These are phyloP conservation scores for Actinia equina DNA, from an alignment of 64 coral and sea anemone species.

Conservation along the genomic window DNA sequence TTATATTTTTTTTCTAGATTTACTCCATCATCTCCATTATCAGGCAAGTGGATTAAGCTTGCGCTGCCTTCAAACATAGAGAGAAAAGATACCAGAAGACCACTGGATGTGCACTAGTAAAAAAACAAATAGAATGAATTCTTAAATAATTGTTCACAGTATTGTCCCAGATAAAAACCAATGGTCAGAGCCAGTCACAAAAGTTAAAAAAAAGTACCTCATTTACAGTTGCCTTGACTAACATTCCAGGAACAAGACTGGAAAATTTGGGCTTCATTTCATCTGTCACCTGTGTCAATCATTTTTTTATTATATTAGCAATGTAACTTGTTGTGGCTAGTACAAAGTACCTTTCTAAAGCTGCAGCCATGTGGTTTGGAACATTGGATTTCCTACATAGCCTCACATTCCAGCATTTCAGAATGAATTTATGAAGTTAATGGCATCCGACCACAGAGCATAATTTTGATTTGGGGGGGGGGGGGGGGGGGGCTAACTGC, in stretches of 20 bases:
- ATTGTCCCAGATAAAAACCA: no score
- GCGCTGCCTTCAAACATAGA: slow-evolving; percentile 72
- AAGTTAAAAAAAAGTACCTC: slow-evolving; percentile 33
- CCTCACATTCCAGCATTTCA: no score
- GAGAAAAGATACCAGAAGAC: slow-evolving; percentile 75
- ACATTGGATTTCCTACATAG: no score
- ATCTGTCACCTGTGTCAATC: slow-evolving; percentile 30
- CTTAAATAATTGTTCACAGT: no score
- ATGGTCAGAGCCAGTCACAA: no score
- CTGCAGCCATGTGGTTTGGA: no score
- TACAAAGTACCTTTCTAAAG: no score
- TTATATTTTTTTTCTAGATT: slow-evolving; percentile 63
- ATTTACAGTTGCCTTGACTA: slow-evolving; percentile 58
- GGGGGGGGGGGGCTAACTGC: no score
- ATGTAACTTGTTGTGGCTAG: neutral
- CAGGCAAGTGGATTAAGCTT: slow-evolving; percentile 66
- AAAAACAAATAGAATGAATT: neutral
- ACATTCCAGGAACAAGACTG: slow-evolving; percentile 87
- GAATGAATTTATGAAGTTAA: no score
- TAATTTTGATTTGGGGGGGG: no score
- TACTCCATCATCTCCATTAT: slow-evolving; percentile 63
- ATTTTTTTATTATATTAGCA: no score
- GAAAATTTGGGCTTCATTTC: slow-evolving; percentile 65
- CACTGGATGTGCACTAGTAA: slow-evolving; percentile 14
- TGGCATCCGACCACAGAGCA: no score